Evolutionary conservation across 2,113 vertebrate species (phyloP).

Genomic region (Sphaerodactylus townsendi): DNA sequence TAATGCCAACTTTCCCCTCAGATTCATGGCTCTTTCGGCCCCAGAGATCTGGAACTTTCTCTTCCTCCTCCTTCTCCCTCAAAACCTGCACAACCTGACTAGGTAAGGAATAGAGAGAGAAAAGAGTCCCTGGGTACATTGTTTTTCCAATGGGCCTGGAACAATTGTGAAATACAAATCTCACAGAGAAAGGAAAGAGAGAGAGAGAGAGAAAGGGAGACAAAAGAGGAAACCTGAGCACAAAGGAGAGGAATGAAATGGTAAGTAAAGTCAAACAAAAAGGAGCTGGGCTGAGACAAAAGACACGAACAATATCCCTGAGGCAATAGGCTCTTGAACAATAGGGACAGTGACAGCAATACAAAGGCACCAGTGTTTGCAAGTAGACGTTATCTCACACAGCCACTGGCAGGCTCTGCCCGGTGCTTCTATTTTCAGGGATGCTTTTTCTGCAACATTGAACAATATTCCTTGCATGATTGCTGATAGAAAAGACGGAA

Average conservation of each 20-base stretch:
- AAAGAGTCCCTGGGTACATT: constrained; percentile 52
- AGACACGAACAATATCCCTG: constrained; percentile 95
- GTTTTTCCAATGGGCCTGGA: constrained; percentile 63
- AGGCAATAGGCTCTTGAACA: constrained; percentile 95
- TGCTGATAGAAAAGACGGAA: constrained; percentile 78
- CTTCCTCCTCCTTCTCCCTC: not conserved
- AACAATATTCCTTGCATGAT: constrained; percentile 89
- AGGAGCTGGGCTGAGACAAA: constrained; percentile 91
- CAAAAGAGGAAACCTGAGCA: constrained; percentile 75
- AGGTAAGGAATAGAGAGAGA: constrained; percentile 56
- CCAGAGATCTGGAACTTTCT: not conserved
- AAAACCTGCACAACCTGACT: constrained; percentile 59
- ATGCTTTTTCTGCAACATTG: constrained; percentile 90
- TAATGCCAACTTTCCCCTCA: not conserved
- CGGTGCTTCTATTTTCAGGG: constrained; percentile 96
- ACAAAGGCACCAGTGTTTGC: constrained; percentile 97
- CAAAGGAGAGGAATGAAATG: constrained; percentile 91
- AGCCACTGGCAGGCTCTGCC: constrained; percentile 95
- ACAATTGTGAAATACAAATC: constrained; percentile 74
- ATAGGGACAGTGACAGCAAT: constrained; percentile 98
- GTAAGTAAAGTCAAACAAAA: constrained; percentile 97
- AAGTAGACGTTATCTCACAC: constrained; percentile 99
- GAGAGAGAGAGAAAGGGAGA: constrained; percentile 64
- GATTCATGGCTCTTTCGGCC: not conserved
- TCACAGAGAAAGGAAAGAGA: constrained; percentile 59